Evolutionary conservation across 2,113 vertebrate genomes (phyloP).

Genomic region (Cochlearius cochlearius): DNA sequence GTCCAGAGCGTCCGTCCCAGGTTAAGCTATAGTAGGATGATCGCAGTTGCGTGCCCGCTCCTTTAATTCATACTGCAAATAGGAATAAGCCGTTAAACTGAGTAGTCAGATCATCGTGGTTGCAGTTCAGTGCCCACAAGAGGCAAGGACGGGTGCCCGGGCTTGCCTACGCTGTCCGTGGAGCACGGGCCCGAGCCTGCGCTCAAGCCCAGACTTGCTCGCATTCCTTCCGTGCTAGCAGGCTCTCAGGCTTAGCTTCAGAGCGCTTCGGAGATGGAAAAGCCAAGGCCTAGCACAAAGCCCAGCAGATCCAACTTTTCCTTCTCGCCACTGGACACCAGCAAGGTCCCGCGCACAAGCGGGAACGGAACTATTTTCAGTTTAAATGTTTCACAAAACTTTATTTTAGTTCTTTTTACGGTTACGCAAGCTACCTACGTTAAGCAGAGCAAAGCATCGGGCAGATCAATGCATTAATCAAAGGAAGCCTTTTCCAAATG

Average conservation of each 20-base stretch:
- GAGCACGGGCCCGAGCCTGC: neutral
- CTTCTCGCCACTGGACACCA: neutral
- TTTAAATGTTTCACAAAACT: neutral
- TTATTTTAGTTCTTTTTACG: neutral
- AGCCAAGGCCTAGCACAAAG: neutral
- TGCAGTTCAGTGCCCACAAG: neutral
- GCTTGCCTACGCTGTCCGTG: neutral
- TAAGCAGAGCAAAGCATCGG: neutral
- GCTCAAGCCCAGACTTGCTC: conserved; percentile 40
- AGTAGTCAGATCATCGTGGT: neutral
- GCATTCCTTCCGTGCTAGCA: neutral
- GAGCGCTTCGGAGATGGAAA: neutral
- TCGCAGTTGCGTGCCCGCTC: accelerated
- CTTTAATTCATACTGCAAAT: neutral
- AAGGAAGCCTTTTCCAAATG: neutral
- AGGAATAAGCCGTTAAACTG: neutral
- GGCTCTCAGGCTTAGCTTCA: neutral
- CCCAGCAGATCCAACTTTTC: neutral
- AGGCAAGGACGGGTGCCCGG: neutral
- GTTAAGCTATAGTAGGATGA: neutral
- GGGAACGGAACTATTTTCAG: neutral
- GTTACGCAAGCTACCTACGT: neutral
- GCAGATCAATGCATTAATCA: neutral
- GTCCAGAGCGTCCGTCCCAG: accelerated
- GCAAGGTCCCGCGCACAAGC: accelerated